Conservation (phyloP, 2,113 vertebrate species). For the Arenaria interpres region DNA sequence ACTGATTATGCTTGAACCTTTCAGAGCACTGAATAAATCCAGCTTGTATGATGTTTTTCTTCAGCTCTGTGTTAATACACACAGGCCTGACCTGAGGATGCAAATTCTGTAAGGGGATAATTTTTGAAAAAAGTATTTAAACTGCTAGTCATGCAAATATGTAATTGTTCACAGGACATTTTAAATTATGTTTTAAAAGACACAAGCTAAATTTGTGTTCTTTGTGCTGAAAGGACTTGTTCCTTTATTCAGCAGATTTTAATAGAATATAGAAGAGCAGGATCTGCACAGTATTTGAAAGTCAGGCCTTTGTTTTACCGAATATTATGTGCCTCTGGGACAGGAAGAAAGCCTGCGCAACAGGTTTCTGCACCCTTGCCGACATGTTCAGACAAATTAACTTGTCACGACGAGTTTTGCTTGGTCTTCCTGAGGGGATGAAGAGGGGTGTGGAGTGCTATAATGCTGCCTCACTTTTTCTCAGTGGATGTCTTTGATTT, state of each 20-base stretch:
- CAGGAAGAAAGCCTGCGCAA: conserved; percentile 55
- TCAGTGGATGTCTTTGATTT: neutral
- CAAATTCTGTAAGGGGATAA: neutral
- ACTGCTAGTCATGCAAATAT: neutral
- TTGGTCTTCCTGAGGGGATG: neutral
- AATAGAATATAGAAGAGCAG: neutral
- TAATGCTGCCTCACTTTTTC: neutral
- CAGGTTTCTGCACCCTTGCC: conserved; percentile 43
- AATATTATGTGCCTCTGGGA: conserved; percentile 18
- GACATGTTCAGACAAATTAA: conserved; percentile 6
- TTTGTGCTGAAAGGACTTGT: neutral
- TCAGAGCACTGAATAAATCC: neutral
- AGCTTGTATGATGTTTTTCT: neutral
- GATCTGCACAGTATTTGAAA: neutral
- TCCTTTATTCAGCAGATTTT: neutral
- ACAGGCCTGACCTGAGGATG: neutral
- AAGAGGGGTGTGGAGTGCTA: neutral
- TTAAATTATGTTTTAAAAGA: neutral
- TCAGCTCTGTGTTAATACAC: neutral
- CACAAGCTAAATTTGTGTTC: neutral
- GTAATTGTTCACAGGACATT: neutral
- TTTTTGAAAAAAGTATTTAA: neutral
- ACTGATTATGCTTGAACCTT: neutral
- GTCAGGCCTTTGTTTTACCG: neutral
- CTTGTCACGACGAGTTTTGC: conserved; percentile 25